These are phyloP conservation scores for Aulostomus chinensis DNA, from an alignment of 2,797 vertebrate species.

Conservation along the genomic window DNA sequence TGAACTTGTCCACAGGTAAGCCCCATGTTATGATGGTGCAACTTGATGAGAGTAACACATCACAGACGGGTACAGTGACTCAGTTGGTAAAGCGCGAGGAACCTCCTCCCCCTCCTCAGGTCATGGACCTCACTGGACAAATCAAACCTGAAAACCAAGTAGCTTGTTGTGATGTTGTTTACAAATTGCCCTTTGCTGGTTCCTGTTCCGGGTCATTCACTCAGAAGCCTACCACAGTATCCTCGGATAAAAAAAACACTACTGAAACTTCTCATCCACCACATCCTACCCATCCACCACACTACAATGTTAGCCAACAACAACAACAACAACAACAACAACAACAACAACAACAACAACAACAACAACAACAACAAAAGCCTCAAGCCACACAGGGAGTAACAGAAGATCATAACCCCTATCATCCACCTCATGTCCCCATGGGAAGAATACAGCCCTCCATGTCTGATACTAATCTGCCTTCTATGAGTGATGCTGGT, in stretches of 20 bases:
- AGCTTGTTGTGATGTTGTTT: constrained; percentile 97
- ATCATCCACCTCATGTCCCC: constrained; percentile 70
- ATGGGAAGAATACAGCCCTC: constrained; percentile 90
- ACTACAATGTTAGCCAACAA: constrained; percentile 77
- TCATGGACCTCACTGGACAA: constrained; percentile 92
- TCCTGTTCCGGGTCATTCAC: constrained; percentile 90
- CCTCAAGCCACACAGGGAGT: constrained; percentile 70
- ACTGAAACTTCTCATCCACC: constrained; percentile 71
- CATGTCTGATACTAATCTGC: constrained; percentile 95
- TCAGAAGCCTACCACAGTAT: constrained; percentile 81
- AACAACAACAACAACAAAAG: constrained; percentile 82
- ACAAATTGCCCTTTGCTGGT: constrained; percentile 94
- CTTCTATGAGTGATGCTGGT: constrained; percentile 80
- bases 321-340: constrained; percentile 77
- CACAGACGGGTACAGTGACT: constrained; percentile 83
- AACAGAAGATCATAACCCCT: constrained; percentile 78
- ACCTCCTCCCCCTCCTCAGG: constrained; percentile 75
- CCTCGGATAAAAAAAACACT: constrained; percentile 81
- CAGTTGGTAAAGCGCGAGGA: constrained; percentile 90
- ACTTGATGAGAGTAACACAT: constrained; percentile 84
- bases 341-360: too few species aligned
- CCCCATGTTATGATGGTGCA: constrained; percentile 96
- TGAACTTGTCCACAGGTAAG: constrained; percentile 86
- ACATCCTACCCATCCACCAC: constrained; percentile 64
- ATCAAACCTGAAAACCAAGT: constrained; percentile 93